These are phyloP conservation scores for Habropoda laboriosa DNA, from an alignment of 1,140 invertebrate species.

Conservation along the genomic window DNA sequence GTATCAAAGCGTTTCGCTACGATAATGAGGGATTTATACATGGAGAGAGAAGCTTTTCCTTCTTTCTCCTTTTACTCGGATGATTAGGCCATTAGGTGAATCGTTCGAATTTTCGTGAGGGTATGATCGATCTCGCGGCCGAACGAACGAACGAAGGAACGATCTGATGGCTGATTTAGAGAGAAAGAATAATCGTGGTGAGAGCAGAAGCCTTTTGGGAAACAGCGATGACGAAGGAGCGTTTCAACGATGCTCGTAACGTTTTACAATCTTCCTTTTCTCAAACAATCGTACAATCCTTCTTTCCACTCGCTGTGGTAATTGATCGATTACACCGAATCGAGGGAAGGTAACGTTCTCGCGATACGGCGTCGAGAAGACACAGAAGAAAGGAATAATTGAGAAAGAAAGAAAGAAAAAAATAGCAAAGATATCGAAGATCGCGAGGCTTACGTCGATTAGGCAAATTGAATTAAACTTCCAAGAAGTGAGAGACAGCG, in stretches of 20 bases:
- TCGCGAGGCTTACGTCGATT: slow-evolving; percentile 38
- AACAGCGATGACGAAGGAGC: background rate
- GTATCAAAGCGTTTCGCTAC: background rate
- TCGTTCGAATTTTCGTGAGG: background rate
- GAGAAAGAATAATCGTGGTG: background rate
- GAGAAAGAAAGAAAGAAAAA: slow-evolving; percentile 1
- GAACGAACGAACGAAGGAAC: slow-evolving; percentile 24
- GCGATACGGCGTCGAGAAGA: background rate
- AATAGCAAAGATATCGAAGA: slow-evolving; percentile 36
- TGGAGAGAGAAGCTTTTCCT: too few species aligned
- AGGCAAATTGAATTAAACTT: slow-evolving; percentile 63
- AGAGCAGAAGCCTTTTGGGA: background rate
- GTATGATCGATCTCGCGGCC: background rate
- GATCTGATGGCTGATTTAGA: slow-evolving; percentile 12
- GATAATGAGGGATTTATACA: background rate
- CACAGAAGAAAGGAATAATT: background rate
- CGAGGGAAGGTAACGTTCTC: slow-evolving; percentile 10
- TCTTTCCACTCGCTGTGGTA: too few species aligned
- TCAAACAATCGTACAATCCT: too few species aligned
- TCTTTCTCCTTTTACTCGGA: background rate
- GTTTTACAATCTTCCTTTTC: background rate
- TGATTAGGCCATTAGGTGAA: background rate
- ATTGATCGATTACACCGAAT: background rate
- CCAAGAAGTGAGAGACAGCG: background rate
- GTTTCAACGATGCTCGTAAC: background rate